Base-by-base conservation (phyloP, 1,140 invertebrate species). In the Caerostris darwini region DNA sequence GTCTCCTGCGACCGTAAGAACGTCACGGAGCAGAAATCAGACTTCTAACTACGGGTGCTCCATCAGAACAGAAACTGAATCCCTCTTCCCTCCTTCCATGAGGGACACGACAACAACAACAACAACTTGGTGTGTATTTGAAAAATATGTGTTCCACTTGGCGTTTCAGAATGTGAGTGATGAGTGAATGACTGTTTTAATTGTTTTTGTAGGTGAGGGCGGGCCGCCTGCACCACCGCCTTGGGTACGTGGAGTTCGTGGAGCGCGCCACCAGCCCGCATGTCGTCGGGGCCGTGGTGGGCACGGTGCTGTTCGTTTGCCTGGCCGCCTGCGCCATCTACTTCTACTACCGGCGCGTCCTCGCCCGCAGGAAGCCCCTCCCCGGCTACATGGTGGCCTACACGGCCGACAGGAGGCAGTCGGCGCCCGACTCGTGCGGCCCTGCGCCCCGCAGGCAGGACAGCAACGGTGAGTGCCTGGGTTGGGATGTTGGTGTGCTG, bases 321-420 rank as follows among this genome's bases (percentile, higher is more conserved):
- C 5, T 61, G 2, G 14, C 19, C 2, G 83, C 67, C 7, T 4
- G 19, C n/a, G 83, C 7, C 54, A 7, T 87, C 17, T 81, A 54
- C 19, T 3, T 88, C n/a, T 92, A 85, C 14, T 92, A 14, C 14
- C 82, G 69, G 12, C n/a, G 58, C 56, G 58, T 50, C 7, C 34
- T 34, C 34, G 53, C 54, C 0, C 53, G 56, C 10, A 59, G 61
- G 53, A 89, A 61, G 57, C 57, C 56, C 4, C 19, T 19, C 2
- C 86, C 93, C 4, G 77, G 69, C 10, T 94, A 94, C 77, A 94
- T 94, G n/a, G 93, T 94, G 4, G 85, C 93, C 5, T 94, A 89
- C 86, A 89, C 93, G 10, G 85, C 93, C 19, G 86, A 89, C 1
- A 82, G 58, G 12, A 17, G n/a, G 54, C 58, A 77, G 54, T 71